A percentile compares a stretch with the other conserved stretches of the same genome.
phyloP scores from a whole-genome alignment of 1,140 invertebrate species.

The Diorhabda elongata region DNA sequence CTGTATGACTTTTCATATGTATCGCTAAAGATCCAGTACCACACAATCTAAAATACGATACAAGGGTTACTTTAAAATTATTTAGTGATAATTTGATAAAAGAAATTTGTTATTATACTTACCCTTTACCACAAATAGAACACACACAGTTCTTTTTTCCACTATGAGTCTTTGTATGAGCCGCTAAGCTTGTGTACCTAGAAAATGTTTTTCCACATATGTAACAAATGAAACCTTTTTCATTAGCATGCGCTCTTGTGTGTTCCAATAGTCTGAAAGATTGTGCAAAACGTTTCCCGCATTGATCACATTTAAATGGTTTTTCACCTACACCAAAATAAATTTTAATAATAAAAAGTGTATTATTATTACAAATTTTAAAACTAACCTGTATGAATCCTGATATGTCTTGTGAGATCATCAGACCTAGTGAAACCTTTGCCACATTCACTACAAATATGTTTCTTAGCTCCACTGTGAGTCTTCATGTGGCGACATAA shows the following conservation, averaged over 20 bases:
- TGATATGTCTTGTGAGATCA: constrained; percentile 53
- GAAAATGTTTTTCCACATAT: constrained; percentile 52
- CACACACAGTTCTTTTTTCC: constrained; percentile 44
- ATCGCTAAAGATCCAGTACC: constrained; percentile 44
- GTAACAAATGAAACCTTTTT: constrained; percentile 58
- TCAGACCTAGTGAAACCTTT: constrained; percentile 50
- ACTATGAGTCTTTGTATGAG: constrained; percentile 47
- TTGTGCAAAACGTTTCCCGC: constrained; percentile 48
- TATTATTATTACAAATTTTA: neutral
- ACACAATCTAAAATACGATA: constrained; percentile 34
- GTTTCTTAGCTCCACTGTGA: constrained; percentile 53
- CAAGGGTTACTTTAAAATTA: neutral
- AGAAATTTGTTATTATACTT: constrained; percentile 17
- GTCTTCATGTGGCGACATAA: constrained; percentile 47
- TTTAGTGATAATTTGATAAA: too few relatives aligned
- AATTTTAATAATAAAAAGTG: neutral
- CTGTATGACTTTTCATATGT: constrained; percentile 68
- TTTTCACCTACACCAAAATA: constrained; percentile 46
- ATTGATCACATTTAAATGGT: constrained; percentile 58
- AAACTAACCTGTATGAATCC: constrained; percentile 46
- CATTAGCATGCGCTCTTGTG: constrained; percentile 59
- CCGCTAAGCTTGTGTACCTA: constrained; percentile 42
- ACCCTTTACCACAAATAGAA: constrained; percentile 43
- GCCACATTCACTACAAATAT: constrained; percentile 58
- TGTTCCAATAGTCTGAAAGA: constrained; percentile 55